phyloP scores from a whole-genome alignment of 1,140 invertebrate genomes.

The Tenebrio molitor region DNA sequence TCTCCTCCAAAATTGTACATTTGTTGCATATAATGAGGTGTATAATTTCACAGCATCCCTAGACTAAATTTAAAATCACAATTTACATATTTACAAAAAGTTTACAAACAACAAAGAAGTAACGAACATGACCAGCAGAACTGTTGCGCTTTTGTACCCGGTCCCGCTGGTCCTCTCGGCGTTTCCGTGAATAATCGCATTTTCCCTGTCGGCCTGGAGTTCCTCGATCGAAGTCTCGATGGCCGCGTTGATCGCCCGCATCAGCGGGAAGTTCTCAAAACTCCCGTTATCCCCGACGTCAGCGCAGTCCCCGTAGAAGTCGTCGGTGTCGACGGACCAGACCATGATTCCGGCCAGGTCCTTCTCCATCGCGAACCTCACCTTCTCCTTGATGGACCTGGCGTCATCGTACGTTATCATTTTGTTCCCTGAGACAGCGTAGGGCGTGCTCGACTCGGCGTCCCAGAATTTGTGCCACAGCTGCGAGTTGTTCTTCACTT shows the following conservation, averaged over 20 bases:
- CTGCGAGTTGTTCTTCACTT: conserved; percentile 68
- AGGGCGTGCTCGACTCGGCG: conserved; percentile 72
- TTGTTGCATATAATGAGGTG: not conserved
- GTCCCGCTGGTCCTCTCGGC: conserved; percentile 4
- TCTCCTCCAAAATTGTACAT: too few species aligned
- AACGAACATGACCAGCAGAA: not conserved
- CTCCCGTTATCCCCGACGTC: conserved; percentile 68
- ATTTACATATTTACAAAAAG: not conserved
- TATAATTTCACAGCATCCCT: not conserved
- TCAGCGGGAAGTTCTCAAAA: conserved; percentile 68
- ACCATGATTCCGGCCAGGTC: conserved; percentile 85
- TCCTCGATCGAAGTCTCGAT: conserved; percentile 71
- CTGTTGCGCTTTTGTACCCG: not conserved
- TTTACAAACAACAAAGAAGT: conserved; percentile 19
- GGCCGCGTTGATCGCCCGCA: conserved; percentile 75
- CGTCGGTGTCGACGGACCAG: conserved; percentile 86
- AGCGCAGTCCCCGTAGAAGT: conserved; percentile 78
- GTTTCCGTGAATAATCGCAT: conserved; percentile 58
- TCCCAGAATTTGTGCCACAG: conserved; percentile 75
- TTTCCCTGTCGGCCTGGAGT: conserved; percentile 66
- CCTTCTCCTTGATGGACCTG: conserved; percentile 74
- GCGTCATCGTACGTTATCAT: conserved; percentile 77
- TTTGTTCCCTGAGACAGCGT: conserved; percentile 70
- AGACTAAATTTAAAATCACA: not conserved
- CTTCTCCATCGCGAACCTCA: conserved; percentile 74